These are phyloP conservation scores for Pelmatolapia mariae DNA, from an alignment of 2,113 vertebrate genomes.

Conservation along the genomic window DNA sequence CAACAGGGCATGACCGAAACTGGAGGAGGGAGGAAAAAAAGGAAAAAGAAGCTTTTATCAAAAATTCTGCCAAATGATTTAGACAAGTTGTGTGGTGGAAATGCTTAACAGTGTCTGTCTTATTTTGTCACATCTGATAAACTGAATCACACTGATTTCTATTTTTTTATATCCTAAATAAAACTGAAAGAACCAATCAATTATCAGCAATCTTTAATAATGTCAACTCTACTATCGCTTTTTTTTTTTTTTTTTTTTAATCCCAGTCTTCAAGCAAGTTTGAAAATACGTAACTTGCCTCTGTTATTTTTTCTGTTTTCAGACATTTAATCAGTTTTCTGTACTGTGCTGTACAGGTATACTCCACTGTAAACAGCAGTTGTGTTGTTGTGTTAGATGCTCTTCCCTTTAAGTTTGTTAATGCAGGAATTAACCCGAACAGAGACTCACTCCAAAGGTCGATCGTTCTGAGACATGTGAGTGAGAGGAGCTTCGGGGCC, in stretches of 20 bases:
- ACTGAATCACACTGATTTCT: neutral
- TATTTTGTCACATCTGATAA: neutral
- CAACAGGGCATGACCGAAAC: constrained; percentile 92
- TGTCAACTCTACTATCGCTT: neutral
- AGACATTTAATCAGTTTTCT: neutral
- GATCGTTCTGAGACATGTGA: constrained; percentile 87
- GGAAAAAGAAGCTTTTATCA: neutral
- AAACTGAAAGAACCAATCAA: neutral
- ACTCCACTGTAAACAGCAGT: neutral
- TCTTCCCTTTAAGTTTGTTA: neutral
- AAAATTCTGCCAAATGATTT: neutral
- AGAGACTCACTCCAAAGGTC: constrained; percentile 87
- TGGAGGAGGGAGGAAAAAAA: constrained; percentile 36
- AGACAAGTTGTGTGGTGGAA: neutral
- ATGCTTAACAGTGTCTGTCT: neutral
- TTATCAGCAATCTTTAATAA: neutral
- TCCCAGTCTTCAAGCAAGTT: neutral
- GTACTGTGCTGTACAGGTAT: neutral
- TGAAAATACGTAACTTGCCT: accelerated
- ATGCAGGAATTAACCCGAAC: neutral
- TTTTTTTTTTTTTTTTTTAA: neutral
- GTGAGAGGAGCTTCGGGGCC: constrained; percentile 94
- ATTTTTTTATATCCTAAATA: neutral
- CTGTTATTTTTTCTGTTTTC: neutral
- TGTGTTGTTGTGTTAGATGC: accelerated